Evolutionary conservation across 2,113 vertebrate species (phyloP).

Genomic region (Telmatochromis sp.): DNA sequence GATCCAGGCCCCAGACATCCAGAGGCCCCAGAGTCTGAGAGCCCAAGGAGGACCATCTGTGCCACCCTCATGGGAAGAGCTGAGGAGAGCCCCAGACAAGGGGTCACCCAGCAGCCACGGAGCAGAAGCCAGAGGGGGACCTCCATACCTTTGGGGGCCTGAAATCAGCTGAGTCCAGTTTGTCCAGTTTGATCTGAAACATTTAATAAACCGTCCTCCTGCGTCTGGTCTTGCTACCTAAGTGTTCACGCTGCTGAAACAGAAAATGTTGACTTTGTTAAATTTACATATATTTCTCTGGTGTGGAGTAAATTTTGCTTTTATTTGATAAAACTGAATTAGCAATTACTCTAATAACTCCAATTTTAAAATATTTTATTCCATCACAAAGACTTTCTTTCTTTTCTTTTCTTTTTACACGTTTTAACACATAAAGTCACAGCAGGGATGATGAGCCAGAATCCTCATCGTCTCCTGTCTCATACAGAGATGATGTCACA

Average conservation of each 20-base stretch:
- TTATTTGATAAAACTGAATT: background rate
- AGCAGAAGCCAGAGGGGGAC: background rate
- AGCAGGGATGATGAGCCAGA: background rate
- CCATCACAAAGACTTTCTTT: background rate
- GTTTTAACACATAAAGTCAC: background rate
- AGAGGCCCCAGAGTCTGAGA: background rate
- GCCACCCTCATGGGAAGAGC: background rate
- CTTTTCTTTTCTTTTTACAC: background rate
- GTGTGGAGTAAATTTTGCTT: background rate
- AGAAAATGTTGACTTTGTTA: background rate
- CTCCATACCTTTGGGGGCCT: background rate
- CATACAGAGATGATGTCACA: background rate
- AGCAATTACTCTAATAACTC: background rate
- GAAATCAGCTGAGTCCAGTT: background rate
- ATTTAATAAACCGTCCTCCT: background rate
- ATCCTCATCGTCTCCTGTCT: background rate
- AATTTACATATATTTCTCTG: background rate
- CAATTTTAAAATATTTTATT: background rate
- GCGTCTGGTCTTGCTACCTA: background rate
- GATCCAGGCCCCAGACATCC: background rate
- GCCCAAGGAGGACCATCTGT: background rate
- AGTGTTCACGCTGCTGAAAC: background rate
- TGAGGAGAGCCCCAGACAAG: background rate
- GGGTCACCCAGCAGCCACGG: background rate
- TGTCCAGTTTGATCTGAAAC: background rate